These are phyloP conservation scores for Ylistrum balloti DNA, from an alignment of 1,140 invertebrate genomes.

Conservation along the genomic window DNA sequence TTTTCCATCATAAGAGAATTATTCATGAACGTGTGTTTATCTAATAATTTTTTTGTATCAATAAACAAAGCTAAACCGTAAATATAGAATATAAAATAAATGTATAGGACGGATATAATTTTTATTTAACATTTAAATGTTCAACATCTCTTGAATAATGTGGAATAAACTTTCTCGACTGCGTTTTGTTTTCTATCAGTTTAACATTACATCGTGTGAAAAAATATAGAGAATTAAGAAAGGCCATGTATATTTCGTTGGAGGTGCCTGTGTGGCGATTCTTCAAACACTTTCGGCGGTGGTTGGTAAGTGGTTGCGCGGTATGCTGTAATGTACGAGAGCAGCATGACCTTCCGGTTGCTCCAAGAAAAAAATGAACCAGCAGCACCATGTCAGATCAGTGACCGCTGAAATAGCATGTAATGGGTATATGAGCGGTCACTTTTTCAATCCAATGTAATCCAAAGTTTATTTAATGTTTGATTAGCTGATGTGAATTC, in stretches of 20 bases:
- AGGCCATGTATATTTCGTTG: not conserved
- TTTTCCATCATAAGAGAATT: not conserved
- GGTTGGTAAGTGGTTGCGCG: conserved; percentile 1
- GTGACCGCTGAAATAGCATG: not conserved
- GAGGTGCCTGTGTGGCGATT: conserved; percentile 1
- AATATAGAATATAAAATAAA: too few relatives aligned
- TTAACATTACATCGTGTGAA: not conserved
- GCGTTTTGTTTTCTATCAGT: not conserved
- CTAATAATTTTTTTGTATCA: too few relatives aligned
- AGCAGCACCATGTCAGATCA: not conserved
- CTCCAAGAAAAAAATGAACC: not conserved
- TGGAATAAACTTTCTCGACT: not conserved
- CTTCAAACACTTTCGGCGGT: conserved; percentile 31
- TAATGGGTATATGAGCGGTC: not conserved
- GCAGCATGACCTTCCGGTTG: not conserved
- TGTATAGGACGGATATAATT: too few relatives aligned
- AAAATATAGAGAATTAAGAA: conserved; percentile 3
- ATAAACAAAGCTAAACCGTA: too few relatives aligned
- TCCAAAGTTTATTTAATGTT: conserved; percentile 4
- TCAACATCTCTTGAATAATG: too few relatives aligned
- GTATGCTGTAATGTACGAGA: conserved; percentile 5
- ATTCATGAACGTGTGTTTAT: too few relatives aligned
- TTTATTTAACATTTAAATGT: too few relatives aligned
- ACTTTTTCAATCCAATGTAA: not conserved
- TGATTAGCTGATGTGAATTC: not conserved